Base-by-base conservation (phyloP, 2,113 vertebrate species). In the Rhadina sibilatrix region DNA sequence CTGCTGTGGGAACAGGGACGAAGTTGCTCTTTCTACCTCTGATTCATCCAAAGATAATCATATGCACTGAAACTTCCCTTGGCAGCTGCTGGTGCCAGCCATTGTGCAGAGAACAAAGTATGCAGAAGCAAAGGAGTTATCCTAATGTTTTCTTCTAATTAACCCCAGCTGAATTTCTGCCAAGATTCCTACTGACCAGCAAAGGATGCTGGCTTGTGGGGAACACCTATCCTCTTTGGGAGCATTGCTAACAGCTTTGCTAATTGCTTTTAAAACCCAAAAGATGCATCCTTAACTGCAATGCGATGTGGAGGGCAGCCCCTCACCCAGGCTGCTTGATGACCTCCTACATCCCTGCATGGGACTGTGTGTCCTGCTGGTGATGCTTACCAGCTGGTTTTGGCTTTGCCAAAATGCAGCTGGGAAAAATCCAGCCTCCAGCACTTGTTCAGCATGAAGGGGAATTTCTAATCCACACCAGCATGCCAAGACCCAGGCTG, bases 311-410 rank as follows among this genome's bases (percentile, higher is more conserved):
- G 12, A 35, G 24, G 33, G 14, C 22, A 69, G n/a, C 1, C 35
- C 12, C 27, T 20, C 3, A 4, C 5, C 2, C 1, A 1, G 52
- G 24, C 19, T 66, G 14, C 19, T 31, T 38, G 50, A 17, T 8
- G 6, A 6, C 2, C 5, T 30, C 15, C 20, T 6, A 1, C 10
- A 15, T n/a, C 25, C 49, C 69, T 77, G 11, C 12, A 3, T 0
- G 2, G 38, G 25, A 16, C 38, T 10, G 0, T 4, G 1, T 4
- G 22, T 71, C 57, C 71, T 44, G 16, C 37, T 74, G 50, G 5
- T 0, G 2, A 16, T 15, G 37, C 24, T 69, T n/a, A 38, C 16
- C 47, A 37, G 23, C 25, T 27, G 42, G 2, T 27, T 65, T 71
- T 53, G 49, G 23, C 40, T 69, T 93, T 53, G 56, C 52, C 52